Evolutionary conservation across 2,888 invertebrate species (phyloP), one percentile per base, ranked within the genome.

Genomic region (Merodon equestris): DNA sequence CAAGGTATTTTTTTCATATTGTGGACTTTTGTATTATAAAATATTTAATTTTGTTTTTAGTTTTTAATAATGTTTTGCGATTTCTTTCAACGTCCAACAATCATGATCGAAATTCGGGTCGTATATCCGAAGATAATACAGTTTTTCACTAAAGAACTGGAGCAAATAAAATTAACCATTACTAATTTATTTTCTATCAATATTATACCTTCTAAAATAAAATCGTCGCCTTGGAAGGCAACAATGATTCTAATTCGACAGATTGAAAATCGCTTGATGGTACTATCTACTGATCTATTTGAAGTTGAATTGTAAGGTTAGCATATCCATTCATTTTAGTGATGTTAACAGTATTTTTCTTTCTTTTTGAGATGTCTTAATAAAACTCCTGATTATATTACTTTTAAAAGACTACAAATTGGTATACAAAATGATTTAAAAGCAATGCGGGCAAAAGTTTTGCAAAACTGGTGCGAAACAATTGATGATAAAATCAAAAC

Each of bases 221-320:
- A 42, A 82, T 82, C 27, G 94, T 87, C 66, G 91, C 84, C 86
- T 14, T 82, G 95, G 1, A 92, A 94, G 15, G 95, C 96, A 0
- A 90, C 92, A 68, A 87, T 96, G 45, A 92, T 93, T 88, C 95
- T 95, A 93, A 87, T 96, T 2, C 88, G 92, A 84, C 95, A 96
- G 56, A 36, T 48, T 14, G 19, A 74, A 60, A 42, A 56, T 36
- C 58, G 79, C 0, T 18, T 60, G 1, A n/a, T 15, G 34, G 10
- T 48, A 12, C 40, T 79, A 5, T 63, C 58, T 7, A 17, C 14
- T 38, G 19, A 64, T 12, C 1, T 74, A n/a, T 64, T 79, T 9
- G 74, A 83, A 89, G 63, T 86, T 88, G 83, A 84, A 12, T 54
- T 63, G 77, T 79, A 73, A 27, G 53, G 0, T 54, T 27, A 27